Evolutionary conservation across 2,113 vertebrate genomes (phyloP), one percentile per base, ranked within the genome.

Genomic region (Zapornia atra): DNA sequence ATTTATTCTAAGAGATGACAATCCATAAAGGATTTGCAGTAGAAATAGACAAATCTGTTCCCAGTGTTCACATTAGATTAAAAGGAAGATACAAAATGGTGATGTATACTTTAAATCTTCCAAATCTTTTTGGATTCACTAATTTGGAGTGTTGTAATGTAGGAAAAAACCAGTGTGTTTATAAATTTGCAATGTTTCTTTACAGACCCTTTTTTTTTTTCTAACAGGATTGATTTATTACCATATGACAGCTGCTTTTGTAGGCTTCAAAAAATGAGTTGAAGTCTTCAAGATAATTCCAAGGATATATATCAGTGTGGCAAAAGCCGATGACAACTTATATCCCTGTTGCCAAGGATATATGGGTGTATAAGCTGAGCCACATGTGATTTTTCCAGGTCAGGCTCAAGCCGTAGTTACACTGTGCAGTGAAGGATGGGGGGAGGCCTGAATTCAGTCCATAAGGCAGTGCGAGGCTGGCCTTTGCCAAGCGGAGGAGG

Each of bases 391-490:
- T 90, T 94, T 91, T 93, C 80, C 88, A 90, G 76, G 64, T 86
- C 82, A 88, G 63, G 53, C 65, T 93, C 34, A 60, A 88, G 36
- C 5, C 2, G 2, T 10, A 54, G 54, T 82, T 69, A 40, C 12
- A 29, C 18, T 26, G n/a, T n/a, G 31, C 64, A 66, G 5, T 1
- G 5, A 16, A 6, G 5, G 36, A 6, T 0, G 0, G 12, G 12
- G 44, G 63, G 15, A 42, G 29, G 63, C 50, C 63, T 65, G 81
- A 54, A 63, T 64, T 56, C 29, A 9, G 61, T 68, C 29, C 48
- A 22, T 48, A 22, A 48, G 19, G 48, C 48, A 19, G 50, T 3
- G 1, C 26, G 36, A 44, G 65, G 46, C 51, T 17, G 34, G 48
- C 61, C 56, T 82, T 46, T 33, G 82, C 85, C 88, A 77, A 69